A percentile compares a stretch with the other conserved stretches of the same genome.
Evolutionary conservation across 2,113 vertebrate genomes (phyloP).

Genomic region (Myrmecobius fasciatus): DNA sequence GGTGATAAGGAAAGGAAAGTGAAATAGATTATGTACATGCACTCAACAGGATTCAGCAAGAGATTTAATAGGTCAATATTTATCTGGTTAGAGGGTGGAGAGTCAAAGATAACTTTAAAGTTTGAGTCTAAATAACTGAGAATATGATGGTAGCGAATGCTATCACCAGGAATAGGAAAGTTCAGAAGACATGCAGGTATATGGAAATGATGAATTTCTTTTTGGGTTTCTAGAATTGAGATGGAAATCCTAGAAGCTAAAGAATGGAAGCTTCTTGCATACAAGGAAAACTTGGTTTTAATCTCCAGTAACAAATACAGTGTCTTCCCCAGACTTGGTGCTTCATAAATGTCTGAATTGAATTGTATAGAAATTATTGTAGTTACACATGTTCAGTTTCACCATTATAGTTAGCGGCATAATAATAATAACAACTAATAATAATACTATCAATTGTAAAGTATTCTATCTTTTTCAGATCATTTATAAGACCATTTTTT

Average conservation of each 20-base stretch:
- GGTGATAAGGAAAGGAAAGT: too few species aligned
- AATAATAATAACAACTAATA: neutral
- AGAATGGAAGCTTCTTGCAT: neutral
- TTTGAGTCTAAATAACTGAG: neutral
- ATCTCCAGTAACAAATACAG: neutral
- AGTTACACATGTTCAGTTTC: neutral
- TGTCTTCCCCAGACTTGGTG: neutral
- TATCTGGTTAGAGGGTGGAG: too few species aligned
- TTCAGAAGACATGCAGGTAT: neutral
- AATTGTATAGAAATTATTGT: neutral
- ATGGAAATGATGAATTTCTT: neutral
- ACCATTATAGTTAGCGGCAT: neutral
- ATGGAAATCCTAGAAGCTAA: neutral
- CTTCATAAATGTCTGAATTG: neutral
- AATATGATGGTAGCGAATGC: neutral
- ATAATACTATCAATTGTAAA: neutral
- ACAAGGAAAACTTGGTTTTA: neutral
- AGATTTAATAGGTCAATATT: too few species aligned
- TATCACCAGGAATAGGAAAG: neutral
- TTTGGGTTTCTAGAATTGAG: neutral
- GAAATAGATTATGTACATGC: too few species aligned
- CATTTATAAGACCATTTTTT: neutral
- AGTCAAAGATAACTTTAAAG: neutral
- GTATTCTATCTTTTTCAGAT: neutral
- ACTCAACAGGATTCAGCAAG: too few species aligned